Base-by-base conservation (phyloP, 2,113 vertebrate genomes). In the Megalops atlanticus region DNA sequence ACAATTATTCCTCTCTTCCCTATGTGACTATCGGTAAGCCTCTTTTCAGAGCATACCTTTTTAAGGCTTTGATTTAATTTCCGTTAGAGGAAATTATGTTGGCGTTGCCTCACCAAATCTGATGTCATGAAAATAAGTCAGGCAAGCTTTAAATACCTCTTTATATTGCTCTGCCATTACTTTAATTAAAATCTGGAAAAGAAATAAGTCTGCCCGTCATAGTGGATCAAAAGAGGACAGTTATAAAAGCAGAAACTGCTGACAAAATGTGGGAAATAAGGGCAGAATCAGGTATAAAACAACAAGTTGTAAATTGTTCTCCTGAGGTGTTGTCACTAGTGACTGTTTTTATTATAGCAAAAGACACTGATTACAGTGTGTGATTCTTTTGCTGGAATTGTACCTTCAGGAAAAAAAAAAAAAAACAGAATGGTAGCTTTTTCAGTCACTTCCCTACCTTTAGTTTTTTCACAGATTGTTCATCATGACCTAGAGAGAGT, bases 111-210 rank as follows among this genome's bases (percentile, higher is more conserved):
- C n/a, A 7, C 58, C 58, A 3, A n/a, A n/a, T 10, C 58, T 64
- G 58, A 64, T 64, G 58, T 64, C 58, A 64, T 64, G 24, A 24
- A 64, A 64, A 64, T 64, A 64, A 64, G n/a, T 27, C 58, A 64
- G 58, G 8, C 58, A 31, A 64, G 58, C 58, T 7, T 31, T 64
- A 64, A 64, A 64, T 64, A 31, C 58, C 58, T 64, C 8, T 64
- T 64, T n/a, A 64, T 64, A 64, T 31, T 64, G 10, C 58, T 64
- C 58, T 64, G n/a, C 58, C n/a, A 64, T 64, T 64, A 31, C 58
- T 64, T 64, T 64, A 31, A 64, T 64, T 64, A 64, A 64, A 64
- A 64, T 31, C 58, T 31, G 27, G 31, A 64, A 27, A 64, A 64
- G n/a, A 64, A 64, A 31, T 64, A 31, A 64, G 58, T n/a, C 58